Evolutionary conservation across 2,797 vertebrate genomes (phyloP).

Genomic region (Spheniscus humboldti): DNA sequence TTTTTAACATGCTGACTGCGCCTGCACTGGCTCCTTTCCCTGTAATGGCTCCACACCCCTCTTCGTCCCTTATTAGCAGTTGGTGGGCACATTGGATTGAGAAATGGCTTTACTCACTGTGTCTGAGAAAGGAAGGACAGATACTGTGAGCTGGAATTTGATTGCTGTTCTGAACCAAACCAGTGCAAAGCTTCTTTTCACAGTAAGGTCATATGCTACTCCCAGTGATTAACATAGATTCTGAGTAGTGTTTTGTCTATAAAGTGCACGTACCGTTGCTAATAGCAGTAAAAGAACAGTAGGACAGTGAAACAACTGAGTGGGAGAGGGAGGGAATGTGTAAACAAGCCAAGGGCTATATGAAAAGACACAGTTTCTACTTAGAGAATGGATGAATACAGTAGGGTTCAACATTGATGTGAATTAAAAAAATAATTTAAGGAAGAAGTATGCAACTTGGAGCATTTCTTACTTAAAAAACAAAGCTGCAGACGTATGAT

Average conservation of each 20-base stretch:
- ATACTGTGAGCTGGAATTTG: fast-evolving
- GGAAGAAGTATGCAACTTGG: background rate
- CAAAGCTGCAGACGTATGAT: background rate
- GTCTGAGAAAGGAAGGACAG: background rate
- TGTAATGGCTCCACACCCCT: background rate
- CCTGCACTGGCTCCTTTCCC: background rate
- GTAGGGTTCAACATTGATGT: background rate
- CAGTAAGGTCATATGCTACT: background rate
- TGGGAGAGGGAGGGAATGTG: background rate
- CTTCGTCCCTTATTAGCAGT: background rate
- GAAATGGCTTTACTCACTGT: background rate
- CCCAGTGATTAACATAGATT: background rate
- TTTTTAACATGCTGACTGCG: background rate
- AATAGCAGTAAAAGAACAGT: background rate
- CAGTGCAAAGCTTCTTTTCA: background rate
- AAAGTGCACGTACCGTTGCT: background rate
- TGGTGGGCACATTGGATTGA: background rate
- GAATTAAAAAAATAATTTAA: background rate
- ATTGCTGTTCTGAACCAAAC: background rate
- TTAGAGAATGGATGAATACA: background rate
- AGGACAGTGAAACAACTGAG: background rate
- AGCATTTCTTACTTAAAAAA: background rate
- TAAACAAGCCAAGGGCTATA: background rate
- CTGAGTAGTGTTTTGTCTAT: background rate
- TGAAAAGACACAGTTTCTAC: background rate